Base-by-base conservation (phyloP, 2,797 vertebrate genomes). In the Coracias cyanogaster region DNA sequence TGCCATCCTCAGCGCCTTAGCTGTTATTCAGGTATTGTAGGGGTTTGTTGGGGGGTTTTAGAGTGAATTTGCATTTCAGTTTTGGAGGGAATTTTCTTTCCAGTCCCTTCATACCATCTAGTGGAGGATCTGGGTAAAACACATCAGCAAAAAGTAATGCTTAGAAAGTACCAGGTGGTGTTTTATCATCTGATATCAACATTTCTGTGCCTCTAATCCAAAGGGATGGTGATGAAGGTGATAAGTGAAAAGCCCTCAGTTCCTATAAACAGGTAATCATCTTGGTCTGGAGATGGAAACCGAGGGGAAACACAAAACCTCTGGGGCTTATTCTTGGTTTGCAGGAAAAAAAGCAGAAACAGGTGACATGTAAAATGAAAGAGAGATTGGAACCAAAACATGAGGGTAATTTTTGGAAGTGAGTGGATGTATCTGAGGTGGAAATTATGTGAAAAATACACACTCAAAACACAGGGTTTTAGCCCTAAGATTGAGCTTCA, bases 41-140 rank as follows among this genome's bases (percentile, higher is more conserved):
- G 15, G 41, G 0, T 8, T 21, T 11, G 29, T 7, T 55, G 49
- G 3, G 39, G 4, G 0, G 46, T 46, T 46, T 33, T 5, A 26
- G 8, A 37, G 16, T 28, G 16, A 84, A 33, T 72, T 81, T 69
- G 35, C 21, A 26, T 74, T n/a, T 39, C 1, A 3, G 52, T 62
- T 31, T 51, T 24, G 20, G 35, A 41, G 35, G 4, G 29, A 51
- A 22, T 82, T 39, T 39, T 62, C 86, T 88, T n/a, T 25, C 26
- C 55, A 78, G 87, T 97, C 94, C 93, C 78, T 11, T 95, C 62
- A 29, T 74, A 93, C 98, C 98, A 98, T 97, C 98, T 98, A 97
- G 97, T 97, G 98, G 95, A 76, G 6, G 31, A 9, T 55, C 14
- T 28, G 49, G 62, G 91, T 90, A 98, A 72, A 86, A 82, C 94